Base-by-base conservation (phyloP, 2,113 vertebrate species). In the Hipposideros armiger region DNA sequence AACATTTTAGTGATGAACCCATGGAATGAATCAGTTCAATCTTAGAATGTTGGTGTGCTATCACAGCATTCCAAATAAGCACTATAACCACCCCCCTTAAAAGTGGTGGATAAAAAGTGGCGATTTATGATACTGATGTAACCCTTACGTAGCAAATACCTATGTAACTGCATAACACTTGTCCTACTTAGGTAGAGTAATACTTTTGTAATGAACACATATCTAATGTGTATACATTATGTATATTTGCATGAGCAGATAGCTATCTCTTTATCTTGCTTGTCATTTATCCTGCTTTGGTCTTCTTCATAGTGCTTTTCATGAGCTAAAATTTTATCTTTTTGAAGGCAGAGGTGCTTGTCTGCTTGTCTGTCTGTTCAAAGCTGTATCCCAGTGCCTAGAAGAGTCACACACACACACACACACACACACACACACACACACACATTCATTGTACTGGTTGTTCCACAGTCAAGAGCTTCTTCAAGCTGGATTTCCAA, bases 221-320 rank as follows among this genome's bases (percentile, higher is more conserved):
- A 28, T 16, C 5, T 50, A 15, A 9, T 52, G 20, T 58, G 26
- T 60, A 7, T 36, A 22, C 1, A 2, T n/a, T 42, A 15, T 47
- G 1, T n/a, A 3, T 2, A 1, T 60, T 20, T 40, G 5, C 42
- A 1, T 5, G 13, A 36, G 42, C 26, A 24, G 20, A 69, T 3
- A 28, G 7, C 40, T 42, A 64, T n/a, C 7, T 40, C 66, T 74
- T 78, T 24, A 16, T 80, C 36, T 56, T 30, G n/a, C 45, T 11
- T 20, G 54, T 62, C 45, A 14, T 28, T 50, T 16, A 11, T 4
- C 60, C 32, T 15, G 5, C 52, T 86, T 47, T 7, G 20, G 9
- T 24, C 83, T 19, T 94, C 40, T 73, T 90, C 87, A 32, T 10
- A 58, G 73, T 32, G 62, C 73, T 82, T 67, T 40, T 81, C 54